phyloP scores from a whole-genome alignment of 2,797 vertebrate species.

The Enteromius afrohamiltoni region DNA sequence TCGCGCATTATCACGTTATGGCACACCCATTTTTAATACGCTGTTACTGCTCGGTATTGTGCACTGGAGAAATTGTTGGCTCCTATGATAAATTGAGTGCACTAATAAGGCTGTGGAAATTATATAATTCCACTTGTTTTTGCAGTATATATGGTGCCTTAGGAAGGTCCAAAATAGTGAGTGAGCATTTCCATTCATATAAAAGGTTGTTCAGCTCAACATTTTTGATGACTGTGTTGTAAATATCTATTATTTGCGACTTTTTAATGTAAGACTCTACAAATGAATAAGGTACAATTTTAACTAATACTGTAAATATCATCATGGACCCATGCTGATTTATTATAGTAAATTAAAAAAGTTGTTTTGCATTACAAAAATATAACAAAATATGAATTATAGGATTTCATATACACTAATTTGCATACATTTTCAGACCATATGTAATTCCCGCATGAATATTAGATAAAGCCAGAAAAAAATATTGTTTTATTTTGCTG shows the following conservation, averaged over 20 bases:
- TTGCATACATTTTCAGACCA: background rate
- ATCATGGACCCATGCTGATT: background rate
- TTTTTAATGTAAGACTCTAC: background rate
- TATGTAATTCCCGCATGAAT: background rate
- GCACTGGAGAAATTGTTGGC: background rate
- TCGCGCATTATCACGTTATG: constrained; percentile 20
- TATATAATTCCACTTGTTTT: background rate
- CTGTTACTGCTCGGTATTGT: background rate
- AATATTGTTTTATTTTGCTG: background rate
- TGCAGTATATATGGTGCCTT: too few relatives aligned
- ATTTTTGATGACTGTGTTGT: background rate
- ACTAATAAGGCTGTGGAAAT: background rate
- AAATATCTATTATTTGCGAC: background rate
- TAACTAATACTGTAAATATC: background rate
- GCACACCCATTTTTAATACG: background rate
- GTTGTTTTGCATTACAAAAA: background rate
- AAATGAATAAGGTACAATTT: background rate
- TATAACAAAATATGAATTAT: background rate
- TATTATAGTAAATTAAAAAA: background rate
- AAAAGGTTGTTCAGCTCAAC: background rate
- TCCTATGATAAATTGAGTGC: background rate
- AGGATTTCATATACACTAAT: background rate
- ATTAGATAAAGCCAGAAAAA: background rate
- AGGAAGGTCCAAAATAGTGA: background rate
- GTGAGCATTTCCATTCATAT: background rate